Base-by-base conservation (phyloP, 2,113 vertebrate species). In the Bungarus multicinctus region DNA sequence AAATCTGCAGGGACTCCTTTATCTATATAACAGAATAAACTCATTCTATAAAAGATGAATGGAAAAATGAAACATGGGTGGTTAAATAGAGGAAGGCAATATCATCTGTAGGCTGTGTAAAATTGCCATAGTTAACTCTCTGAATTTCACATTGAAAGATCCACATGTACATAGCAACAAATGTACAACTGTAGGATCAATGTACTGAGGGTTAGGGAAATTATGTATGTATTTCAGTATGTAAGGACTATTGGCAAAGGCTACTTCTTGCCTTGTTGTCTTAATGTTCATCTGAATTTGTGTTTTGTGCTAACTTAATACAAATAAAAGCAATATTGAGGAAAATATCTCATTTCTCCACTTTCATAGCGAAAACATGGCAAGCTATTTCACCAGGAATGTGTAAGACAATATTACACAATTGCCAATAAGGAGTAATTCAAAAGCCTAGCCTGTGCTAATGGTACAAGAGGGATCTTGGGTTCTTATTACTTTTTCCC, bases 171-270 rank as follows among this genome's bases (percentile, higher is more conserved):
- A 39, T 81, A 81, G 34, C 69, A 22, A 39, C 69, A 81, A 81
- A 39, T 74, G 16, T 74, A 18, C 69, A 39, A 60, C 88, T 34
- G 22, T 39, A 81, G 16, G 34, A 81, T 81, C 69, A 81, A 81
- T 39, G 18, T 18, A 22, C 34, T 52, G 30, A 85, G 57, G 39
- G 34, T 23, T 25, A 20, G 25, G 25, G 23, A 87, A 20, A 57
- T 91, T 91, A 95, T 39, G 2, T 74, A 39, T 6, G 16, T 74
- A 43, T 91, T 90, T 64, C 89, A 89, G 58, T 87, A 90, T 69
- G 89, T 91, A 93, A 25, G 16, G 53, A 91, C 90, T 88, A 85
- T 45, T 47, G 34, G 52, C 0, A 94, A 87, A 94, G 95, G 47
- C 55, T 86, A 88, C 3, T 87, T 94, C 47, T 22, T 53, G n/a